Evolutionary conservation across 2,888 invertebrate species (phyloP), one percentile per base, ranked within the genome.

Genomic region (Ectobius pallidus): DNA sequence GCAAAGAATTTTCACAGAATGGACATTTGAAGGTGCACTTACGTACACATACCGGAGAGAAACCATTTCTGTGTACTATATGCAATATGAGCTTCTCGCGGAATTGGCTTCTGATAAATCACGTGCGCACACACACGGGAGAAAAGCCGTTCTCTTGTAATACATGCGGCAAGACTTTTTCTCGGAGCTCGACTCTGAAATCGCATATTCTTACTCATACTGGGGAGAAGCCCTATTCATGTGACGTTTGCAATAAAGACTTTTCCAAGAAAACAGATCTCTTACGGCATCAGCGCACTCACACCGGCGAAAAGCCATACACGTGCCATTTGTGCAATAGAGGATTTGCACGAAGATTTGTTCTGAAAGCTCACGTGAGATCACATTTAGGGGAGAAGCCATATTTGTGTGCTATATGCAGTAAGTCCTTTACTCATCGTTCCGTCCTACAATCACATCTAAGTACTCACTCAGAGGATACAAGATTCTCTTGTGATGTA

Each of bases 81-180:
- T 58, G 58, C 9, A 4, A 6, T 30, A n/a, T 14, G 30, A 30
- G 7, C 2, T 58, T 58, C 9, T 58, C 30, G 2, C 6, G 6
- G 1, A 14, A 16, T n/a, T 30, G 27, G 11, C 27, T n/a, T 30
- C 22, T 58, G 7, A 30, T n/a, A 25, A 58, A 25, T 6, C 58
- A 58, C n/a, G 30, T 58, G 0, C 58, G 58, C 0, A 30, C 27
- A 25, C 58, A 58, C n/a, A 58, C 58, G 4, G 30, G 30, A 9
- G 58, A 58, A 30, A 58, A 58, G n/a, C 58, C 58, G 14, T 58
- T 30, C 30, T 18, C 30, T n/a, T 58, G 58, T 58, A 25, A 58
- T 30, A n/a, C n/a, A 6, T 58, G 58, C n/a, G 18, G 14, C 4
- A 27, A 58, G 16, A 14, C 14, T 4, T 58, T 58, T 20, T 6